Evolutionary conservation across 2,113 vertebrate genomes (phyloP).

Genomic region (Epinephelus cyanopodus): DNA sequence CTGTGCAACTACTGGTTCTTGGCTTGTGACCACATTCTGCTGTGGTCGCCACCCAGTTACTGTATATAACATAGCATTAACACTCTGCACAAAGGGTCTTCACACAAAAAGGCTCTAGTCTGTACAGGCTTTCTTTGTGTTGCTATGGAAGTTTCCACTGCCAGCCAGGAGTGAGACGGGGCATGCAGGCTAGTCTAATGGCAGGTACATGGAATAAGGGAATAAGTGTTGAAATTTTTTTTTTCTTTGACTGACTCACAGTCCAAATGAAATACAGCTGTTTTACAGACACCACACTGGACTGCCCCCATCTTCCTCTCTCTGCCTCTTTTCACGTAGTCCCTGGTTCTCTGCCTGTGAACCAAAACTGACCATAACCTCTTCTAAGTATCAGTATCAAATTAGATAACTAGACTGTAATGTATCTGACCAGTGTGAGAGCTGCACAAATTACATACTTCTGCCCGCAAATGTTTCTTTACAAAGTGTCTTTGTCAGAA

Average conservation of each 20-base stretch:
- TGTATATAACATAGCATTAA: conserved; percentile 62
- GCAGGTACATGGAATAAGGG: conserved; percentile 77
- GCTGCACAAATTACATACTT: background rate
- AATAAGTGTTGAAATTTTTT: conserved; percentile 62
- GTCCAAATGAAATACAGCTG: conserved; percentile 84
- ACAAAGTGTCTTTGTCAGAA: background rate
- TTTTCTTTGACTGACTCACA: conserved; percentile 72
- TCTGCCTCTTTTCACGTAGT: conserved; percentile 12
- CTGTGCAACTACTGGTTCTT: conserved; percentile 32
- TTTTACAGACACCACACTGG: conserved; percentile 68
- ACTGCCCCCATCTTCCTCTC: conserved; percentile 37
- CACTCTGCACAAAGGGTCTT: conserved; percentile 60
- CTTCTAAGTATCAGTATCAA: background rate
- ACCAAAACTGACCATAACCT: background rate
- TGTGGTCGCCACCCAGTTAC: conserved; percentile 47
- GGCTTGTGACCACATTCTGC: conserved; percentile 28
- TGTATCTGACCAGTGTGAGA: background rate
- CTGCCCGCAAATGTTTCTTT: background rate
- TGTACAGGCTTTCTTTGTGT: conserved; percentile 77
- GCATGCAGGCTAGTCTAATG: conserved; percentile 62
- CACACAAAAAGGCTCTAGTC: conserved; percentile 65
- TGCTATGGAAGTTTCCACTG: conserved; percentile 82
- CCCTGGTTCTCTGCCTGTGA: conserved; percentile 9
- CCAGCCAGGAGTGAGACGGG: conserved; percentile 49
- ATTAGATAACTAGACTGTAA: background rate